Conservation (phyloP, 1,140 invertebrate species). For the Bombus balteatus region DNA sequence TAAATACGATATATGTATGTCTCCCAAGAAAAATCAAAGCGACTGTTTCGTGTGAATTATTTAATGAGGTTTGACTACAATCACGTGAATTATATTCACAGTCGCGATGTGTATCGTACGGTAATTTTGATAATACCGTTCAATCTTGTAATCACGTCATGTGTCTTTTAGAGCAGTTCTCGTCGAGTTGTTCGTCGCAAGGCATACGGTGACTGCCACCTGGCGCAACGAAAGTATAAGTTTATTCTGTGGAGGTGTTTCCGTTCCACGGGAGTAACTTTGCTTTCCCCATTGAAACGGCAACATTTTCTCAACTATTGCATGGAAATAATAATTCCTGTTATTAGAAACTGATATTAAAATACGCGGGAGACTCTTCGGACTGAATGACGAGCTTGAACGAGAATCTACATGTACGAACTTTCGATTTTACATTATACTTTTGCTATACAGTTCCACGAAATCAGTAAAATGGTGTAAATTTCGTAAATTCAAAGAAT, state of each 20-base stretch:
- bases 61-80: conserved; percentile 25
- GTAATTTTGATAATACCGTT: conserved; percentile 45
- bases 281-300: conserved; percentile 41
- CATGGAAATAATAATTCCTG: conserved; percentile 7
- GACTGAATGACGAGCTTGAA: not conserved
- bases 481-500: too few relatives aligned
- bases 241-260: conserved; percentile 38
- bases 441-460: too few relatives aligned
- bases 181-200: not conserved
- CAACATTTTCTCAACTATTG: conserved; percentile 37
- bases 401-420: not conserved
- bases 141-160: conserved; percentile 44
- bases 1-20: too few relatives aligned
- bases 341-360: conserved; percentile 21
- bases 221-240: conserved; percentile 25
- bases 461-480: too few relatives aligned
- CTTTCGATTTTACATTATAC: not conserved
- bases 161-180: not conserved
- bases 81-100: conserved; percentile 47
- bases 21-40: too few relatives aligned
- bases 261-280: conserved; percentile 41
- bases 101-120: not conserved
- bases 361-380: not conserved
- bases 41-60: conserved; percentile 4
- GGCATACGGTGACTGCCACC: not conserved